These are phyloP conservation scores for Druceiella hillmani DNA, from an alignment of 2,888 invertebrate genomes.

Conservation along the genomic window DNA sequence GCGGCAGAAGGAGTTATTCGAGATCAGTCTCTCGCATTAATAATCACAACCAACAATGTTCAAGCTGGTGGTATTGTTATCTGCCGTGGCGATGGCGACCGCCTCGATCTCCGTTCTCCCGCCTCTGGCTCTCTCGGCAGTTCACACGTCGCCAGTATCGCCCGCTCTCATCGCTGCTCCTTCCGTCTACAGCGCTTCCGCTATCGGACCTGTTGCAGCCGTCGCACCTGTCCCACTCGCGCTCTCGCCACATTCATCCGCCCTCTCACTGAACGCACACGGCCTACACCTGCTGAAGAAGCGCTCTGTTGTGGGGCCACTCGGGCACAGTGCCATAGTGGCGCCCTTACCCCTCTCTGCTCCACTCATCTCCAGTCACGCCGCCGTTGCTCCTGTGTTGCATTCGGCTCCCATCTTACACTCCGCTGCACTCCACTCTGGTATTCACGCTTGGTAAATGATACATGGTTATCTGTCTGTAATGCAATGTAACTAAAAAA, in stretches of 20 bases:
- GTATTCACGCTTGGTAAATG: no score
- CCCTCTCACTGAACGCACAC: slow-evolving; percentile 42
- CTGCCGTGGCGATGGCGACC: slow-evolving; percentile 39
- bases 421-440: no score
- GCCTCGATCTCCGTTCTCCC: slow-evolving; percentile 31
- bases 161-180: slow-evolving; percentile 14
- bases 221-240: slow-evolving; percentile 19
- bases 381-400: slow-evolving; percentile 24
- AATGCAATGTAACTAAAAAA: no score
- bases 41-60: slow-evolving; percentile 22
- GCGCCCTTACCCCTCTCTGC: slow-evolving; percentile 28
- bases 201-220: slow-evolving; percentile 30
- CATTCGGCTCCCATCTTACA: slow-evolving; percentile 22
- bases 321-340: slow-evolving; percentile 26
- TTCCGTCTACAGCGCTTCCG: slow-evolving; percentile 28
- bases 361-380: slow-evolving; percentile 22
- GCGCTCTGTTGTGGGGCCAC: slow-evolving; percentile 32
- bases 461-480: no score
- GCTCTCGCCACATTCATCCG: slow-evolving; percentile 35
- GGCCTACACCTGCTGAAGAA: slow-evolving; percentile 32
- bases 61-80: slow-evolving; percentile 37
- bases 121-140: no score
- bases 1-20: no score
- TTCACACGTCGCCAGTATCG: no score
- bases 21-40: no score